Evolutionary conservation across 1,140 invertebrate genomes (phyloP), one percentile per base, ranked within the genome.

Genomic region (Frieseomelitta varia): DNA sequence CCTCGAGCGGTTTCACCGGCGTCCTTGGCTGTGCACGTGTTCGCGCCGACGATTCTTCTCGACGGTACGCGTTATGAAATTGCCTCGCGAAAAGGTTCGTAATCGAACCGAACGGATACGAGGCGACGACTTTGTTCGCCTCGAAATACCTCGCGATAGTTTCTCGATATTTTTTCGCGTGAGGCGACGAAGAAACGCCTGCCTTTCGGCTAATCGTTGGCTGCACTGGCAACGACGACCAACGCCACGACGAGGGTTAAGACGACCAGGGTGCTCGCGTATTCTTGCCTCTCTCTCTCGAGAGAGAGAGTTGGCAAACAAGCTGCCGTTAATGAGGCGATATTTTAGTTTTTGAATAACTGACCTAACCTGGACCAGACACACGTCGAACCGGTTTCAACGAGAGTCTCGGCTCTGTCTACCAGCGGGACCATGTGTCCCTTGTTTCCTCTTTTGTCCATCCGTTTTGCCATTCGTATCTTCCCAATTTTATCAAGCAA

Each of bases 281-380:
- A 34, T 58, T 68, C 68, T 55, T 72, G 39, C 39, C 72, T 80
- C 24, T 68, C 39, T 79, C 79, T n/a, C n/a, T n/a, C n/a, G n/a
- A n/a, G 81, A 80, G 81, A 84, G 82, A 79, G 84, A 90, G 85
- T 90, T 91, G 65, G 85, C 84, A 86, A 91, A 93, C 84, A 81
- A 87, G 80, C 69, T 61, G 69, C 87, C 90, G 85, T 93, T 92
- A 92, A 93, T 93, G 88, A 93, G 85, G 73, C 87, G 89, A 93
- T 90, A 90, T 90, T 93, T 91, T 77, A 91, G 86, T 92, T 93
- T 92, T 93, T 90, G 86, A 91, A 91, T 90, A 91, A 94, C 93
- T 94, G 93, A 94, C 93, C 93, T 94, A 92, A 86, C 87, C 87
- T 72, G 85, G 74, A 86, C 65, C 82, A 61, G 81, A 86, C 84